Conservation (phyloP, 2,113 vertebrate species). For the Pipra filicauda region DNA sequence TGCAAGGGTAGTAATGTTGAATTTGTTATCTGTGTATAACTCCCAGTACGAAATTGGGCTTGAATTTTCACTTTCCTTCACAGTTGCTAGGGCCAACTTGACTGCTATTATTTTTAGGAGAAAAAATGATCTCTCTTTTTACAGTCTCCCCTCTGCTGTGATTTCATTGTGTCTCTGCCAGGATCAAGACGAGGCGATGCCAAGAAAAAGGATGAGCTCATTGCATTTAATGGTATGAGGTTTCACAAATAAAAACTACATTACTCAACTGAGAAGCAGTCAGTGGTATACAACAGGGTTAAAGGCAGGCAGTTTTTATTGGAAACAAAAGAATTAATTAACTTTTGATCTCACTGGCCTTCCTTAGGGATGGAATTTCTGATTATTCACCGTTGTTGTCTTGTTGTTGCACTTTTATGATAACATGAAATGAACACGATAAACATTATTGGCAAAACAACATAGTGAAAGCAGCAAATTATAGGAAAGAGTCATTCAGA, state of each 20-base stretch:
- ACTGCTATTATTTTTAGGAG: constrained; percentile 66
- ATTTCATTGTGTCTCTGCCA: constrained; percentile 50
- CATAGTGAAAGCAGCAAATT: not conserved
- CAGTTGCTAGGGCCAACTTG: not conserved
- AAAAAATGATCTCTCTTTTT: constrained; percentile 70
- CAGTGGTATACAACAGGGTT: not conserved
- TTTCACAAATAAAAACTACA: constrained; percentile 53
- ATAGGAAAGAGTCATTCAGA: not conserved
- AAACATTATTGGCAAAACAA: not conserved
- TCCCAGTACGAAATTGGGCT: constrained; percentile 16
- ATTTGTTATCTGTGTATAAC: not conserved
- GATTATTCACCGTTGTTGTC: constrained; percentile 25
- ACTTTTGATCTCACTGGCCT: not conserved
- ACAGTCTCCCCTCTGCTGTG: constrained; percentile 59
- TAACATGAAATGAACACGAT: not conserved
- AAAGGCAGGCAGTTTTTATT: not conserved
- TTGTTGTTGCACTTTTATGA: constrained; percentile 19
- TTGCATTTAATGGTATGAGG: not conserved
- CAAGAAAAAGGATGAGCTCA: constrained; percentile 70
- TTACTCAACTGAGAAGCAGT: not conserved
- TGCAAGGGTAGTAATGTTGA: not conserved
- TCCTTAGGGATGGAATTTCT: constrained; percentile 46
- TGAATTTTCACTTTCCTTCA: constrained; percentile 14
- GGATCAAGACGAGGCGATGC: constrained; percentile 37
- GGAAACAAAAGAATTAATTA: not conserved